Conservation (phyloP, 2,113 vertebrate species). For the Dasyornis broadbenti region DNA sequence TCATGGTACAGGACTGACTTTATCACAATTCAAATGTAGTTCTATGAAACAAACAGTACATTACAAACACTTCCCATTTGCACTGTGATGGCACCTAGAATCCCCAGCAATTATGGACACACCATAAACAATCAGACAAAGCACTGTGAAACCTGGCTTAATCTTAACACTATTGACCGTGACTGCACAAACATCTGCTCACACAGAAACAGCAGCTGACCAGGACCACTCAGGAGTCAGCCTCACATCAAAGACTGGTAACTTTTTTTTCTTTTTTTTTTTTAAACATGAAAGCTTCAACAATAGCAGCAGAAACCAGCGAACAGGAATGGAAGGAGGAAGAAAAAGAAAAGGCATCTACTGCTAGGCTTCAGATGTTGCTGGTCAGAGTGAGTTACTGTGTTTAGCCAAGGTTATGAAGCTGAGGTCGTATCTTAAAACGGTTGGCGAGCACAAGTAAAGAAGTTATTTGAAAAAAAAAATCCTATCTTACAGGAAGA, state of each 20-base stretch:
- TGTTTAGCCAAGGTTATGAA: neutral
- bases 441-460: neutral
- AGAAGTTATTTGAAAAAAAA: neutral
- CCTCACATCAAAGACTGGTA: neutral
- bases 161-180: neutral
- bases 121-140: slow-evolving; percentile 3
- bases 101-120: neutral
- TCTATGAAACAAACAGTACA: neutral
- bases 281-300: neutral
- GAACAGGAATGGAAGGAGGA: neutral
- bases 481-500: neutral
- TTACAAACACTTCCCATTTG: neutral
- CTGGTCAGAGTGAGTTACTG: neutral
- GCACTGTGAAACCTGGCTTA: neutral
- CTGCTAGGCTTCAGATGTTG: neutral
- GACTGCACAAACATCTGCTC: slow-evolving; percentile 11
- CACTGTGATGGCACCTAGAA: neutral
- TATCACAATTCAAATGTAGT: neutral
- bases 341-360: neutral
- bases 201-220: neutral
- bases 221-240: neutral
- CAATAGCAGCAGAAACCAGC: neutral
- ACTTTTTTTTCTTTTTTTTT: neutral
- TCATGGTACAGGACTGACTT: neutral
- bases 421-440: neutral